Evolutionary conservation across 2,113 vertebrate genomes (phyloP).

Genomic region (Addax nasomaculatus): DNA sequence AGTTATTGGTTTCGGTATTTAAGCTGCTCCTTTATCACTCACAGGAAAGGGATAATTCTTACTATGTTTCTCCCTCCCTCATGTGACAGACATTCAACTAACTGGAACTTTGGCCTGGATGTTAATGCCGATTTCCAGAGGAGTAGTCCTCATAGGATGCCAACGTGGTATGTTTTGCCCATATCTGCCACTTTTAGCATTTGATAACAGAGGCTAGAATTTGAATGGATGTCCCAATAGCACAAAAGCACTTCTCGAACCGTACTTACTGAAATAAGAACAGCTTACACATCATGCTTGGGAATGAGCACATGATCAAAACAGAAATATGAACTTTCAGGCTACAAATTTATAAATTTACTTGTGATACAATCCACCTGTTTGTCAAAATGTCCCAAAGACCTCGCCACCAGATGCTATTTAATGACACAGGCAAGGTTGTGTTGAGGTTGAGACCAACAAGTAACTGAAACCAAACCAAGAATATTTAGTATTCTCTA

Average conservation of each 20-base stretch:
- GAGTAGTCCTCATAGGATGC: background rate
- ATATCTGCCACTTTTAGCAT: background rate
- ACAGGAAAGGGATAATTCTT: background rate
- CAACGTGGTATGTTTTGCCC: background rate
- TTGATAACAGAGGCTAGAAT: background rate
- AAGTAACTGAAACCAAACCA: slow-evolving; percentile 18
- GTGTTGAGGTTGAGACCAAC: background rate
- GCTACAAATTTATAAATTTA: background rate
- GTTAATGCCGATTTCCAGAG: slow-evolving; percentile 14
- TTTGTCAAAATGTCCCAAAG: background rate
- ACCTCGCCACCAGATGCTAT: background rate
- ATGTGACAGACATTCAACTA: background rate
- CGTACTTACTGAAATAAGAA: slow-evolving; percentile 14
- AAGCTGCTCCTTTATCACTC: background rate
- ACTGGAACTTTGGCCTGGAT: background rate
- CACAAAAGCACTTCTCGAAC: background rate
- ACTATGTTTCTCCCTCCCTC: background rate
- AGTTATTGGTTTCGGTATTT: background rate
- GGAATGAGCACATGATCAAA: background rate
- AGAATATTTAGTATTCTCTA: slow-evolving; percentile 3
- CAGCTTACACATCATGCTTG: background rate
- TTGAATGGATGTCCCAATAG: background rate
- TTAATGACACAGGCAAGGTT: slow-evolving; percentile 14
- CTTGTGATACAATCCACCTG: slow-evolving; percentile 16
- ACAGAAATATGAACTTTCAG: background rate